Evolutionary conservation across 1,140 invertebrate genomes (phyloP).

Genomic region (Hydropsyche tenuis): DNA sequence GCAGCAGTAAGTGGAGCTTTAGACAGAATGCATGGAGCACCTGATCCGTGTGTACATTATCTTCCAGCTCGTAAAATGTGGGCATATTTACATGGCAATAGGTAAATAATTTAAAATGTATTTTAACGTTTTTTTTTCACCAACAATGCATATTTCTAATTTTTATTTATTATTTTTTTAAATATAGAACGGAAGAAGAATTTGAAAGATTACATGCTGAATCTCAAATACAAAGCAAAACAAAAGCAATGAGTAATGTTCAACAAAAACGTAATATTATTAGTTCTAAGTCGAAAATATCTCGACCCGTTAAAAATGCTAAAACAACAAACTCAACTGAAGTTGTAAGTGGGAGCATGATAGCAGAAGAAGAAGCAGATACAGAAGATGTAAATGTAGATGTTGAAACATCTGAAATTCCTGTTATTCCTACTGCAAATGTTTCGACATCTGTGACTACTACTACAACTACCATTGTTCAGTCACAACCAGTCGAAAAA

Average conservation of each 20-base stretch:
- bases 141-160: background rate
- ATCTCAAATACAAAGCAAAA: conserved; percentile 67
- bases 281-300: conserved; percentile 3
- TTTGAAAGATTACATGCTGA: conserved; percentile 69
- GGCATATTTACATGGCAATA: conserved; percentile 85
- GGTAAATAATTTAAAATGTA: conserved; percentile 26
- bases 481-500: conserved; percentile 5
- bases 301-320: conserved; percentile 11
- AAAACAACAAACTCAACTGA: background rate
- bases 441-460: conserved; percentile 4
- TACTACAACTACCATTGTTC: background rate
- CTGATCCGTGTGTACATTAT: conserved; percentile 90
- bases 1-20: conserved; percentile 88
- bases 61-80: conserved; percentile 88
- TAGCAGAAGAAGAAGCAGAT: conserved; percentile 19
- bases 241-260: conserved; percentile 6
- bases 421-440: background rate
- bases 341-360: background rate
- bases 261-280: conserved; percentile 22
- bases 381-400: conserved; percentile 45
- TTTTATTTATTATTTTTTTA: background rate
- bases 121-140: too few species aligned
- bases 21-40: conserved; percentile 86
- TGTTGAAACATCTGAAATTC: conserved; percentile 41
- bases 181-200: conserved; percentile 72